Evolutionary conservation across 2,888 invertebrate genomes (phyloP).

Genomic region (Cantharis rustica): DNA sequence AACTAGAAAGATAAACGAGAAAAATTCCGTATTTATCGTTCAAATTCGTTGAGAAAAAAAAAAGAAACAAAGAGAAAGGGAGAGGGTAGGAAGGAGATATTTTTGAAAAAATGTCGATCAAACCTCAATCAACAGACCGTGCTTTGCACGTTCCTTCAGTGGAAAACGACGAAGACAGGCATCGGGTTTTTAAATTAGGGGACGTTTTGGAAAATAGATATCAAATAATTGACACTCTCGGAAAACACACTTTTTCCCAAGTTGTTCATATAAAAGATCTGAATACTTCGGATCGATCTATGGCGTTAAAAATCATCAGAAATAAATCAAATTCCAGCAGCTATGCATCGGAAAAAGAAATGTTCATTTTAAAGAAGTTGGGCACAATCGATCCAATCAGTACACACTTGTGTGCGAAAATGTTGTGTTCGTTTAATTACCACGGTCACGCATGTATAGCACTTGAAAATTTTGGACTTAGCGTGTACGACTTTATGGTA

Average conservation of each 20-base stretch:
- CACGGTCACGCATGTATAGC: constrained; percentile 98
- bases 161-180: constrained; percentile 93
- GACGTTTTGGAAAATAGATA: constrained; percentile 99
- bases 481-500: constrained; percentile 98
- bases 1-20: no score
- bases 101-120: no score
- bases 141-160: not conserved
- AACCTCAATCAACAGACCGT: not conserved
- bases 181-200: constrained; percentile 98
- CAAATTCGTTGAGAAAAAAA: no score
- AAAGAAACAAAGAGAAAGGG: no score
- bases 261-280: constrained; percentile 98
- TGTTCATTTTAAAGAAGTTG: constrained; percentile 96
- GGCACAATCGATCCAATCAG: constrained; percentile 92
- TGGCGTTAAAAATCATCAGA: constrained; percentile 99
- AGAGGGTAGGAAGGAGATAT: no score
- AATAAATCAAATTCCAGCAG: constrained; percentile 99
- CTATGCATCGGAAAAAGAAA: constrained; percentile 99
- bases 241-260: constrained; percentile 99
- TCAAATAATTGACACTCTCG: constrained; percentile 97
- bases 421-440: constrained; percentile 97
- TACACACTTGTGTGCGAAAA: constrained; percentile 92
- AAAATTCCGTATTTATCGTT: no score
- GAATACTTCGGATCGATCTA: constrained; percentile 87
- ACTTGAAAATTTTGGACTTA: constrained; percentile 96